Conservation (phyloP, 2,797 vertebrate species). For the Todus mexicanus region DNA sequence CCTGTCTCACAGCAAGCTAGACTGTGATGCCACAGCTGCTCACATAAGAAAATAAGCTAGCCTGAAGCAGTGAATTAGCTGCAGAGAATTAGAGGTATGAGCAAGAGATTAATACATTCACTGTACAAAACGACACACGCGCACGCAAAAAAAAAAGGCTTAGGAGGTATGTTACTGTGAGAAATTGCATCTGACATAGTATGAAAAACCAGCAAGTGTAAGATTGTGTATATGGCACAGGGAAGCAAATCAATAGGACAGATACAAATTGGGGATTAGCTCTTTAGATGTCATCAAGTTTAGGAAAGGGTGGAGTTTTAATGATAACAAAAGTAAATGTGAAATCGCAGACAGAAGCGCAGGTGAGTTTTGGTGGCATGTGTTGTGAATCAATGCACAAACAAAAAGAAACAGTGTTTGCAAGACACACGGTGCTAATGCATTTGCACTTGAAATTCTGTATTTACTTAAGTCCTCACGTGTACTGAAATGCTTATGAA, state of each 20-base stretch:
- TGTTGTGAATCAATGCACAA: not conserved
- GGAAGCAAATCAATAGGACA: not conserved
- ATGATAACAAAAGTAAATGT: not conserved
- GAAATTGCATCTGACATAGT: not conserved
- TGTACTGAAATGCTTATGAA: not conserved
- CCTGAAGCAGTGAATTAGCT: not conserved
- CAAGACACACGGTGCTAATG: rapidly evolving
- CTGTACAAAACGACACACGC: not conserved
- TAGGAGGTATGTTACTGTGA: not conserved
- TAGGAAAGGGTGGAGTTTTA: not conserved
- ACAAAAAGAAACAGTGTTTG: not conserved
- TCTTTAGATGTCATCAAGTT: not conserved
- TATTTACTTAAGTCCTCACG: not conserved
- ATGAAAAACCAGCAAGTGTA: not conserved
- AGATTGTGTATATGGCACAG: not conserved
- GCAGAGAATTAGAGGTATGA: not conserved
- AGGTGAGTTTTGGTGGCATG: not conserved
- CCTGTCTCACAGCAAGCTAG: no score
- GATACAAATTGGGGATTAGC: not conserved
- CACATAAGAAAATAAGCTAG: not conserved
- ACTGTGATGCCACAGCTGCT: no score
- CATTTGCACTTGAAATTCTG: not conserved
- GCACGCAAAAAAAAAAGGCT: not conserved
- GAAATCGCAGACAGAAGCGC: not conserved
- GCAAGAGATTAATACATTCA: not conserved